Evolutionary conservation across 1,140 invertebrate species (phyloP), one percentile per base, ranked within the genome.

Genomic region (Hylyphantes graminicola): DNA sequence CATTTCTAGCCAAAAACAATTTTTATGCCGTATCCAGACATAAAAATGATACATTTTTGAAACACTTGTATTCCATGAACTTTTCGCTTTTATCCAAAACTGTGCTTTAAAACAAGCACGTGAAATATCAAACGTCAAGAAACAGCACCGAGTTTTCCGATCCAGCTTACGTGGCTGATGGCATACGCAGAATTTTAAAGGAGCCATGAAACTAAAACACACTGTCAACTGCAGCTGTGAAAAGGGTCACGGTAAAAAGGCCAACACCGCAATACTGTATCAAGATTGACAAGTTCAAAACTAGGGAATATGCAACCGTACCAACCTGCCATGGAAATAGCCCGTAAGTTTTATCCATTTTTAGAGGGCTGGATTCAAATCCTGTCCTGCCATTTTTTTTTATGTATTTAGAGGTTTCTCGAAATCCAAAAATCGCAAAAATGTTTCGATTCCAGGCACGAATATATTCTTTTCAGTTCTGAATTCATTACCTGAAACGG

Each of bases 271-370:
- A 15, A 70, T 51, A 70, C 19, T 15, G n/a, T 17, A 70, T 70
- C 68, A 51, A 70, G n/a, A 70, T 53, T 70, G 68, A 70, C 68
- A 70, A 70, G 68, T 70, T 70, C 50, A 70, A 70, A 70, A 70
- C 48, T 70, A 70, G 68, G 19, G 54, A 70, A 70, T 70, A 48
- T 54, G 50, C 50, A 51, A 53, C 68, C 48, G 48, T 67, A 53
- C 50, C 15, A 17, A 70, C n/a, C 68, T 70, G n/a, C 68, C 68
- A 50, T 48, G 11, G 50, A 17, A 70, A 15, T n/a, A 53, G 5
- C 68, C 51, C 0, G 68, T 53, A 70, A 70, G 12, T 70, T 70
- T 70, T 70, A 70, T 70, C 68, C 51, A 70, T 70, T 70, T 70
- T 70, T 17, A 7, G 54, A 70, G 17, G 51, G 21, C 54, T 70